Evolutionary conservation across 2,113 vertebrate genomes (phyloP).

Genomic region (Trogon surrucura): DNA sequence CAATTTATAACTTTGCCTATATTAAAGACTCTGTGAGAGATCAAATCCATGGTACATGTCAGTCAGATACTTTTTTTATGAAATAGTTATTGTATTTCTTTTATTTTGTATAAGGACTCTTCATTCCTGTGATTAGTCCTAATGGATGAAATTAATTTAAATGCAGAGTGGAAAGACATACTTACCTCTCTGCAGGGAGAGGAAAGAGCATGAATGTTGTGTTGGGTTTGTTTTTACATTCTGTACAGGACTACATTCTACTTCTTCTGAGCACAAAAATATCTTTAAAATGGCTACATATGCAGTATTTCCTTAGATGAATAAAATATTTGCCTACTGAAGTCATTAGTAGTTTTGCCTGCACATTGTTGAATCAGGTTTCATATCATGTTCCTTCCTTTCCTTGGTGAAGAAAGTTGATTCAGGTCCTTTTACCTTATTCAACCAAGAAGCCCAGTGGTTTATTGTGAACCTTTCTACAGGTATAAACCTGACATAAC

Average conservation of each 20-base stretch:
- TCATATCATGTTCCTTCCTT: not conserved
- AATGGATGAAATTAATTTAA: not conserved
- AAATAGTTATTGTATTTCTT: not conserved
- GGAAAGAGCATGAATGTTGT: rapidly evolving
- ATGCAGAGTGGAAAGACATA: not conserved
- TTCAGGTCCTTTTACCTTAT: not conserved
- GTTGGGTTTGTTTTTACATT: not conserved
- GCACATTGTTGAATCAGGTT: not conserved
- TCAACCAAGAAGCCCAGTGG: not conserved
- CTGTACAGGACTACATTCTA: not conserved
- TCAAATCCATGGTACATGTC: not conserved
- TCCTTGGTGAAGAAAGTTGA: not conserved
- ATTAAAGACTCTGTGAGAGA: not conserved
- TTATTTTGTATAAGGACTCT: not conserved
- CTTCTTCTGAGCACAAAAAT: not conserved
- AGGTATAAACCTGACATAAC: not conserved
- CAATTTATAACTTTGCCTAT: not conserved
- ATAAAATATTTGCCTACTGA: not conserved
- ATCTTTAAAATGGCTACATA: not conserved
- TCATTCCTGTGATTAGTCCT: not conserved
- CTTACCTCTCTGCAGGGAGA: not conserved
- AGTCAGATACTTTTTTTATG: not conserved
- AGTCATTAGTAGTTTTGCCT: not conserved
- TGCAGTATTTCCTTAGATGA: not conserved
- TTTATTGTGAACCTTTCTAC: not conserved